A percentile compares a stretch with the other conserved stretches of the same genome.
These are phyloP conservation scores for Pelodytes ibericus DNA, from an alignment of 2,797 vertebrate genomes.

Conservation along the genomic window DNA sequence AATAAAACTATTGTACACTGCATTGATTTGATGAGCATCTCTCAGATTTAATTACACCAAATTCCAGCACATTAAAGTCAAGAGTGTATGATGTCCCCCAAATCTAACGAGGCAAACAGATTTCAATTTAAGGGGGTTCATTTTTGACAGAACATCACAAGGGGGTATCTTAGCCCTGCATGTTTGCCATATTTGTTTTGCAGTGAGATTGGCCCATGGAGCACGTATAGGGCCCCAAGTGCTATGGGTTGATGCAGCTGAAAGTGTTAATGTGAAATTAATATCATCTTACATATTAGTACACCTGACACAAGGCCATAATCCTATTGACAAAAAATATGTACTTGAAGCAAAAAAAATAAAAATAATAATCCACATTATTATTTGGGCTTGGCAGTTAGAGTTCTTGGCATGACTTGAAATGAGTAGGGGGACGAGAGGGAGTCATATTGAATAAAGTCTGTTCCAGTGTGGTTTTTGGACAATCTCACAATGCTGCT, in stretches of 20 bases:
- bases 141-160: not conserved
- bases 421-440: not conserved
- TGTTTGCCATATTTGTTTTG: not conserved
- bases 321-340: constrained; percentile 1
- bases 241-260: not conserved
- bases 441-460: not conserved
- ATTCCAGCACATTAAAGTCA: not conserved
- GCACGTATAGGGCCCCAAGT: not conserved
- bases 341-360: not conserved
- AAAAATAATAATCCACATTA: constrained; percentile 16
- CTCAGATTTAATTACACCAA: too few species aligned
- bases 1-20: too few species aligned
- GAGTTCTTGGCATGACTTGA: not conserved
- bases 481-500: constrained; percentile 57
- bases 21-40: too few species aligned
- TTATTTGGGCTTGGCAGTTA: not conserved
- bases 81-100: not conserved
- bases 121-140: not conserved
- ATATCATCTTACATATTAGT: constrained; percentile 8
- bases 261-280: not conserved
- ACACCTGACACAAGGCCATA: not conserved
- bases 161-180: not conserved
- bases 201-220: not conserved
- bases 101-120: not conserved
- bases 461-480: constrained; percentile 53